Conservation (phyloP, 2,797 vertebrate species). For the Arrhamphus sclerolepis region DNA sequence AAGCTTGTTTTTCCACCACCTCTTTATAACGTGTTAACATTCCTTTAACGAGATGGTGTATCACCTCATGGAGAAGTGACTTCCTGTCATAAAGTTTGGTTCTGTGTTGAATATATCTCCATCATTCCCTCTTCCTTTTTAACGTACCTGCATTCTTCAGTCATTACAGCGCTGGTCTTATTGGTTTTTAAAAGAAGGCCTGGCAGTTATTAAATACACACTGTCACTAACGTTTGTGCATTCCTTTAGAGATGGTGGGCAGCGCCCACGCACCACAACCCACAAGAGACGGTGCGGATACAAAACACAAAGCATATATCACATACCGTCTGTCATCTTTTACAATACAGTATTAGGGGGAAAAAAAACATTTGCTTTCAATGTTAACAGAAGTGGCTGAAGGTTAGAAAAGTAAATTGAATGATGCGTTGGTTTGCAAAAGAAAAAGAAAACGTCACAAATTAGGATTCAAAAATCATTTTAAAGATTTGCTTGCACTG, state of each 20-base stretch:
- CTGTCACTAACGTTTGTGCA: conserved; percentile 64
- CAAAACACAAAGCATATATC: neutral
- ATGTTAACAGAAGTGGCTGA: no score
- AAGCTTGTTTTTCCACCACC: conserved; percentile 71
- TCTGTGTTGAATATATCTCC: conserved; percentile 38
- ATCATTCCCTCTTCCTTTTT: conserved; percentile 47
- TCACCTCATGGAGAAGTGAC: conserved; percentile 47
- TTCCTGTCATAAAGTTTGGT: conserved; percentile 55
- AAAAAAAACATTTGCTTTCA: no score
- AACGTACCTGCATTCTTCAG: conserved; percentile 78
- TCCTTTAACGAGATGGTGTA: conserved; percentile 56
- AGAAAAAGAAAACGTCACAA: no score
- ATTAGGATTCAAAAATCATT: no score
- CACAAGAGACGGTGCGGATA: conserved; percentile 3
- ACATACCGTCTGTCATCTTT: no score
- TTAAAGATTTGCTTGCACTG: no score
- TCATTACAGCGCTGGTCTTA: conserved; percentile 66
- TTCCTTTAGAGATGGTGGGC: conserved; percentile 55
- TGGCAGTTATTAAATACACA: conserved; percentile 59
- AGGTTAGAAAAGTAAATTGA: no score
- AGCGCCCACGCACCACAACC: conserved; percentile 53
- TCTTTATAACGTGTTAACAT: conserved; percentile 69
- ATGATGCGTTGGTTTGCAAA: no score
- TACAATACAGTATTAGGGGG: no score
- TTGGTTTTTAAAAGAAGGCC: conserved; percentile 73